These are phyloP conservation scores for Drosophila cracens DNA, from an alignment of 2,888 invertebrate species.

Conservation along the genomic window DNA sequence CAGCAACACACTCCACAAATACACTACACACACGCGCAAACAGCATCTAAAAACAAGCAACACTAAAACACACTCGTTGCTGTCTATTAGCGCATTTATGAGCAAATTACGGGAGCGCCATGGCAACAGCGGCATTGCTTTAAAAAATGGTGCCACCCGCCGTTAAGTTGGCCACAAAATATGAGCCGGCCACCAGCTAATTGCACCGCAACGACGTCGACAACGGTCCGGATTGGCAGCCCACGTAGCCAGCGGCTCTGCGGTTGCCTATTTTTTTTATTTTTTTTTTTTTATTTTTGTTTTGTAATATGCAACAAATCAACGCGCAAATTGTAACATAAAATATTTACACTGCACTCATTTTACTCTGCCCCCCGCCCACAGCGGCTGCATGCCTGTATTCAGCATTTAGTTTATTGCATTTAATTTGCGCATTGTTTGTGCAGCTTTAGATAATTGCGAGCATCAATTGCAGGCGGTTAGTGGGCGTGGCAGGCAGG, in stretches of 20 bases:
- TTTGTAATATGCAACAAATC: slow-evolving; percentile 77
- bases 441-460: slow-evolving; percentile 76
- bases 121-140: slow-evolving; percentile 51
- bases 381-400: slow-evolving; percentile 1
- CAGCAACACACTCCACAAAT: slow-evolving; percentile 20
- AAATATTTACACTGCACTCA: slow-evolving; percentile 69
- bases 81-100: slow-evolving; percentile 75
- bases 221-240: slow-evolving; percentile 43
- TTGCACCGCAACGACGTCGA: slow-evolving; percentile 56
- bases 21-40: slow-evolving; percentile 7
- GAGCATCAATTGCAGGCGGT: slow-evolving; percentile 69
- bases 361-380: slow-evolving; percentile 2
- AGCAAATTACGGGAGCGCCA: slow-evolving; percentile 78
- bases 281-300: neutral
- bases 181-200: slow-evolving; percentile 63
- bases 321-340: slow-evolving; percentile 77
- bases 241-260: slow-evolving; percentile 69
- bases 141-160: slow-evolving; percentile 45
- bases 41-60: neutral
- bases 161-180: slow-evolving; percentile 51
- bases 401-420: slow-evolving; percentile 68
- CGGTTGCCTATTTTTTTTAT: slow-evolving; percentile 31
- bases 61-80: slow-evolving; percentile 30
- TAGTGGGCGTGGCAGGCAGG: slow-evolving; percentile 17
- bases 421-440: slow-evolving; percentile 79